These are phyloP conservation scores for Hyles lineata DNA, from an alignment of 2,888 invertebrate species.

Conservation along the genomic window DNA sequence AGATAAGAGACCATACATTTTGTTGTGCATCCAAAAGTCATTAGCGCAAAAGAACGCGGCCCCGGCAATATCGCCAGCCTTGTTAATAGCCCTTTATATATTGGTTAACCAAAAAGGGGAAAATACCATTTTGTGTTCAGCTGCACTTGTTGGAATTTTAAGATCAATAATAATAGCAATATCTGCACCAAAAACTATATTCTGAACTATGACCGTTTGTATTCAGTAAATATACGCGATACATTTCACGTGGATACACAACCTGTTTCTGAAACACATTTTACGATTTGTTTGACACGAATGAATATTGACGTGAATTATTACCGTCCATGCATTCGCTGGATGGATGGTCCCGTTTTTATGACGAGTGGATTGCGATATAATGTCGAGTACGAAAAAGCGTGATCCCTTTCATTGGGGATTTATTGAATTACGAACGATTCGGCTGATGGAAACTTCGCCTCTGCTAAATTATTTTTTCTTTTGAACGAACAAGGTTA, in stretches of 20 bases:
- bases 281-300: constrained; percentile 72
- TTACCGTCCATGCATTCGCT: constrained; percentile 61
- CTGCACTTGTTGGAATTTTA: too few species aligned
- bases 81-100: too few species aligned
- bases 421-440: constrained; percentile 64
- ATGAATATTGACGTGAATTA: constrained; percentile 72
- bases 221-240: not conserved
- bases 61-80: too few species aligned
- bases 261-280: constrained; percentile 45
- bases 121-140: too few species aligned
- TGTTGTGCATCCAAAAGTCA: too few species aligned
- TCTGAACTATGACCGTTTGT: constrained; percentile 19
- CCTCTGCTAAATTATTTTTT: constrained; percentile 37
- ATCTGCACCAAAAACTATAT: not conserved
- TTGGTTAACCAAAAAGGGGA: too few species aligned
- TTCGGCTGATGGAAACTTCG: constrained; percentile 35
- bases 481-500: constrained; percentile 31
- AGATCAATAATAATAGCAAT: too few species aligned
- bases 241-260: constrained; percentile 14
- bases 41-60: too few species aligned
- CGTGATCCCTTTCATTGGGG: constrained; percentile 61
- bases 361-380: constrained; percentile 65
- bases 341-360: constrained; percentile 64
- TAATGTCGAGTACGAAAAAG: constrained; percentile 61
- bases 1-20: too few species aligned